Evolutionary conservation across 2,113 vertebrate genomes (phyloP).

Genomic region (Peromyscus maniculatus): DNA sequence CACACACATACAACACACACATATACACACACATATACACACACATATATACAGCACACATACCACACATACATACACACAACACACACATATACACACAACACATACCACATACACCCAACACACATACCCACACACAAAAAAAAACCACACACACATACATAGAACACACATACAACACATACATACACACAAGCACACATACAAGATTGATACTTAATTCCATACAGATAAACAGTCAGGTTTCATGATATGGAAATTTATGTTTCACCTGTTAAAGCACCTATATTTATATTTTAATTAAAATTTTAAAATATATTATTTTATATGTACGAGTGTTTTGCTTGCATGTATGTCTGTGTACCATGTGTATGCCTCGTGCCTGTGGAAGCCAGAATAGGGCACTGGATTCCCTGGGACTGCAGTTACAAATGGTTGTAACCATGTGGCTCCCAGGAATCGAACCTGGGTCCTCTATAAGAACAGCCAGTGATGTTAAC

Average conservation of each 20-base stretch:
- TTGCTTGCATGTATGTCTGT: background rate
- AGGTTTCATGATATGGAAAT: background rate
- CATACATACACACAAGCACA: background rate
- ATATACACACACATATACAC: background rate
- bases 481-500: background rate
- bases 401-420: background rate
- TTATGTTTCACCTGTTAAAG: background rate
- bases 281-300: background rate
- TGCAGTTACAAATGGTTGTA: background rate
- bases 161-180: background rate
- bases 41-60: background rate
- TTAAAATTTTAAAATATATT: background rate
- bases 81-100: background rate
- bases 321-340: background rate
- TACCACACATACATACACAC: background rate
- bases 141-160: background rate
- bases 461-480: background rate
- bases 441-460: background rate
- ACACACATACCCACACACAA: background rate
- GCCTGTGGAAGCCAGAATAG: background rate
- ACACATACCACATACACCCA: background rate
- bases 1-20: background rate
- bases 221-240: background rate
- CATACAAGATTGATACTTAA: background rate
- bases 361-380: background rate